Conservation (phyloP, 2,113 vertebrate species). For the Gallinago media region DNA sequence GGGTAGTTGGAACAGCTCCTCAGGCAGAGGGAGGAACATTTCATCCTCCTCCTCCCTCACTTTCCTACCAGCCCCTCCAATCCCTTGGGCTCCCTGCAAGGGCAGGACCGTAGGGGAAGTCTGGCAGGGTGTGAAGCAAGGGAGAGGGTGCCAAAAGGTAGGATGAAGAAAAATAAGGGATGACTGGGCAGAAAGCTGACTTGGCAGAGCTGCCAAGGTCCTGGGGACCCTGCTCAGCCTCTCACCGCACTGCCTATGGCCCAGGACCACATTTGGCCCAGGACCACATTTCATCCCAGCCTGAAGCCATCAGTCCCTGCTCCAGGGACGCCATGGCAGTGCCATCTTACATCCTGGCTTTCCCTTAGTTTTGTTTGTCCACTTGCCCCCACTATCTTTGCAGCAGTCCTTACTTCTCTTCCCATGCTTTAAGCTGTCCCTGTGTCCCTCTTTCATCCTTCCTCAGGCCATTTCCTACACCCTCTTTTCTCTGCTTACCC, state of each 20-base stretch:
- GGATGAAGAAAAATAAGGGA: background rate
- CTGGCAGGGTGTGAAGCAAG: background rate
- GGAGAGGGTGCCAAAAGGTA: background rate
- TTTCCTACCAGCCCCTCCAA: background rate
- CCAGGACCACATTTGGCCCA: background rate
- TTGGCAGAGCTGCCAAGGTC: background rate
- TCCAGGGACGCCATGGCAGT: background rate
- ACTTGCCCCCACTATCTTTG: background rate
- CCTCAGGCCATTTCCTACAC: background rate
- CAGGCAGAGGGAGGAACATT: background rate
- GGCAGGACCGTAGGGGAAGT: background rate
- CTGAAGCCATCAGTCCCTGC: background rate
- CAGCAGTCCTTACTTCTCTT: background rate
- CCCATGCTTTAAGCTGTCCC: background rate
- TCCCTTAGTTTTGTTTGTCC: background rate
- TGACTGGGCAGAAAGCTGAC: background rate
- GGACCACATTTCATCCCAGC: background rate
- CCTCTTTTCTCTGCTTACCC: background rate
- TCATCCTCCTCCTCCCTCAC: background rate
- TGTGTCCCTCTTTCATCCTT: background rate
- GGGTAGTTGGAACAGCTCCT: background rate
- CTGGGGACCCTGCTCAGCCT: background rate
- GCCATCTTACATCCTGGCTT: background rate
- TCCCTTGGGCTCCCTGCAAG: background rate
- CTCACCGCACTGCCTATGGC: accelerated